Percentiles rank a stretch among this genome's conserved stretches.
phyloP scores from a whole-genome alignment of 1,140 invertebrate genomes.

The Drosophila elegans region DNA sequence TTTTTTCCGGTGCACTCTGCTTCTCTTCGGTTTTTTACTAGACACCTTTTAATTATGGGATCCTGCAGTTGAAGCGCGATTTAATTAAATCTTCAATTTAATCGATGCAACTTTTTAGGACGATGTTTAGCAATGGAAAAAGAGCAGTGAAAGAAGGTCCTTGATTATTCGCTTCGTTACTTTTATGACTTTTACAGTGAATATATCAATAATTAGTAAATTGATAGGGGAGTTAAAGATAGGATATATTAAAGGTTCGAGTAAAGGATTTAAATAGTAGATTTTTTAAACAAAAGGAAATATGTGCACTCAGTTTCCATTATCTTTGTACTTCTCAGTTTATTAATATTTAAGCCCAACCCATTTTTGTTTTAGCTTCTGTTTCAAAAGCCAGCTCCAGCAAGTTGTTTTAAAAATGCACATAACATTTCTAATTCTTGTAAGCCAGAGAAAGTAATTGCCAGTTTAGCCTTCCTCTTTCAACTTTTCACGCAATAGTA shows the following conservation, averaged over 20 bases:
- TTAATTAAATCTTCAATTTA: conserved; percentile 60
- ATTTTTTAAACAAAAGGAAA: neutral
- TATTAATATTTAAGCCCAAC: conserved; percentile 4
- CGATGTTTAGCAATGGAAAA: conserved; percentile 2
- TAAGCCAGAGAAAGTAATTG: conserved; percentile 43
- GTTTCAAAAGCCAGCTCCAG: neutral
- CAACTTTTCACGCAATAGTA: conserved; percentile 13
- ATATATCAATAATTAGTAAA: conserved; percentile 12
- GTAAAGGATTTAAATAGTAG: too few species aligned
- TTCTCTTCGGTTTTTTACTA: conserved; percentile 10
- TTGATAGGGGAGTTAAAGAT: too few species aligned
- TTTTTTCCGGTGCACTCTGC: conserved; percentile 6
- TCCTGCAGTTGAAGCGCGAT: conserved; percentile 30
- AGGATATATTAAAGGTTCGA: too few species aligned
- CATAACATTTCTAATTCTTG: conserved; percentile 11
- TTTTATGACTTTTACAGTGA: neutral
- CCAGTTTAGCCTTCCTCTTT: conserved; percentile 22
- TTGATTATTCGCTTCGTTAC: conserved; percentile 3
- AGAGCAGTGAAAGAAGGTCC: conserved; percentile 1
- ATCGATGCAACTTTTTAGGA: conserved; percentile 41
- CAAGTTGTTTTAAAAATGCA: neutral
- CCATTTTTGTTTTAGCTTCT: neutral
- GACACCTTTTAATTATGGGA: conserved; percentile 36
- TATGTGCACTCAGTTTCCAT: neutral
- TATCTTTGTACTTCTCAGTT: neutral